These are phyloP conservation scores for Mustela nigripes DNA, from an alignment of 2,113 vertebrate species.

Conservation along the genomic window DNA sequence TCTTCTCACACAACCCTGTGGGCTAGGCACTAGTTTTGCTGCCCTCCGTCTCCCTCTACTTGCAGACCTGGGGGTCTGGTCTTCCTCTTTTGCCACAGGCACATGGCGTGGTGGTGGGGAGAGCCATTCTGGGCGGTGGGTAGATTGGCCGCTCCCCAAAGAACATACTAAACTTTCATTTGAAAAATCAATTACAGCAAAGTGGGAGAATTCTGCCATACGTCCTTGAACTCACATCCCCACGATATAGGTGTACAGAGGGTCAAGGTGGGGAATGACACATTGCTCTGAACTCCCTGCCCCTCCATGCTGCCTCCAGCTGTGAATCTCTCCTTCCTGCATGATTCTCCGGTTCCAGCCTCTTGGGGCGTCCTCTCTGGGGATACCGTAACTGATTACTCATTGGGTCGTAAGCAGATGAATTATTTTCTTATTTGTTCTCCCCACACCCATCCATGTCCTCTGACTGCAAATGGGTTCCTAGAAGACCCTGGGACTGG, in stretches of 20 bases:
- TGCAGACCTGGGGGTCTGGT: not conserved
- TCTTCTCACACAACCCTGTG: not conserved
- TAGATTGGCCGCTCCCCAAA: not conserved
- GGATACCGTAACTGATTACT: not conserved
- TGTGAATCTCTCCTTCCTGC: not conserved
- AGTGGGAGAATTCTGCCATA: not conserved
- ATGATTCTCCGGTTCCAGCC: not conserved
- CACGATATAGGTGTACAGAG: no score
- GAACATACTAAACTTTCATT: not conserved
- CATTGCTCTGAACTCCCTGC: not conserved
- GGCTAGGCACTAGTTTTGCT: fast-evolving
- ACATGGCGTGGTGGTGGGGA: not conserved
- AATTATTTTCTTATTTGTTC: not conserved
- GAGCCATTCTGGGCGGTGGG: not conserved
- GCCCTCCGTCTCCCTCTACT: not conserved
- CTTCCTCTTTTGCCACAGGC: no score
- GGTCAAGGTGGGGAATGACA: not conserved
- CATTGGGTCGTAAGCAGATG: not conserved
- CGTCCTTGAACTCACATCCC: not conserved
- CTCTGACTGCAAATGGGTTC: not conserved
- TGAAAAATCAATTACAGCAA: not conserved
- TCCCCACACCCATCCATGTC: no score
- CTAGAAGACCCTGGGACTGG: not conserved
- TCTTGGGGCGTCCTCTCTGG: not conserved
- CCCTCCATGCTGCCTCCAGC: fast-evolving